Evolutionary conservation across 2,888 invertebrate species (phyloP).

Genomic region (Blastobasis lacticolella): DNA sequence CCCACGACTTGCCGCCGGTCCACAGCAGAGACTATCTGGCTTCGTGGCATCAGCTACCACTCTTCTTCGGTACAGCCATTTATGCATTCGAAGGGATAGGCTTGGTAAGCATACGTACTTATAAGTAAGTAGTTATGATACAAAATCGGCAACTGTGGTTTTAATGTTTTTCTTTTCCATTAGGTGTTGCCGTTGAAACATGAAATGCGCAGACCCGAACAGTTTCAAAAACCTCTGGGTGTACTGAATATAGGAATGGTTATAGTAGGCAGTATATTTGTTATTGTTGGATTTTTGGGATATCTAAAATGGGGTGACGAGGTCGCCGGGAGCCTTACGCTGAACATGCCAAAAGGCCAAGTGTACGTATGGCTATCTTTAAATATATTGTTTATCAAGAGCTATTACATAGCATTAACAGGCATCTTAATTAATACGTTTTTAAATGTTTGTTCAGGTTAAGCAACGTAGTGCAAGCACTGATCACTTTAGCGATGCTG

Average conservation of each 20-base stretch:
- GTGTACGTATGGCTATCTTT: constrained; percentile 54
- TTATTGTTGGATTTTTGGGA: constrained; percentile 88
- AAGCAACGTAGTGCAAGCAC: constrained; percentile 86
- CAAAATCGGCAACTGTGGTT: background rate
- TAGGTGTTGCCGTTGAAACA: constrained; percentile 95
- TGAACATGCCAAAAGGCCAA: constrained; percentile 82
- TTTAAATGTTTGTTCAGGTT: constrained; percentile 70
- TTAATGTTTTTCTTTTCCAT: background rate
- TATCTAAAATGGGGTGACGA: constrained; percentile 91
- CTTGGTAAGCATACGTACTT: constrained; percentile 68
- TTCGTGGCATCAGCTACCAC: constrained; percentile 78
- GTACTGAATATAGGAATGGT: constrained; percentile 94
- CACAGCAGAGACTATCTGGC: constrained; percentile 76
- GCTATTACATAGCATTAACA: background rate
- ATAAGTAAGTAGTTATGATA: background rate
- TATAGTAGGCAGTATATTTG: constrained; percentile 84
- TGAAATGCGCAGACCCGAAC: constrained; percentile 86
- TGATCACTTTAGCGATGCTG: constrained; percentile 89
- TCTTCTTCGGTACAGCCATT: constrained; percentile 96
- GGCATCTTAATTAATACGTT: background rate
- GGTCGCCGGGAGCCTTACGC: constrained; percentile 88
- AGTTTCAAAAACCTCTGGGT: constrained; percentile 86
- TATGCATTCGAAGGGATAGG: constrained; percentile 98
- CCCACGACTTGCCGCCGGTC: constrained; percentile 80
- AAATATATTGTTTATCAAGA: background rate